Percentiles rank a stretch among this genome's conserved stretches.
Conservation (phyloP, 2,888 invertebrate species). For the Isotomurus palustris region DNA sequence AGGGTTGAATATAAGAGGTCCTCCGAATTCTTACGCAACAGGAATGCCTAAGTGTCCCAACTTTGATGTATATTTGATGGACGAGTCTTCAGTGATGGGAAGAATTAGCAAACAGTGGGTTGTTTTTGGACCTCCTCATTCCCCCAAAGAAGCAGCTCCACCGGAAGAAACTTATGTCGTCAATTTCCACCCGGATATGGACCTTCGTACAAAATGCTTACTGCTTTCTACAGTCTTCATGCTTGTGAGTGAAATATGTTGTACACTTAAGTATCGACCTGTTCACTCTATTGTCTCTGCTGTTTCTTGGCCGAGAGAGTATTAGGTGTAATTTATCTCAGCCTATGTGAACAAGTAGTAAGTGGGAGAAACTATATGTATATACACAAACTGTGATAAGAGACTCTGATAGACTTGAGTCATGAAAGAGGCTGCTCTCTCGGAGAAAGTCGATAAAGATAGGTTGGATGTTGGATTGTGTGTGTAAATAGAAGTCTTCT, state of each 20-base stretch:
- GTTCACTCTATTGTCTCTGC: too few relatives aligned
- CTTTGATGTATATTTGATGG: constrained; percentile 33
- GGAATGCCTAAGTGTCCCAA: constrained; percentile 33
- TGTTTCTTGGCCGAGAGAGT: too few relatives aligned
- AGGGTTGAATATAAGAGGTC: constrained; percentile 30
- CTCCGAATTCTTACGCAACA: constrained; percentile 24
- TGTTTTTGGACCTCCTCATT: constrained; percentile 26
- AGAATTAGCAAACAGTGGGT: constrained; percentile 35
- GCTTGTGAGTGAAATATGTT: constrained; percentile 24
- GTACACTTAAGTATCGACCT: too few relatives aligned
- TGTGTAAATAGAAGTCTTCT: too few relatives aligned
- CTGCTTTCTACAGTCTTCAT: constrained; percentile 36
- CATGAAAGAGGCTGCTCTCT: too few relatives aligned
- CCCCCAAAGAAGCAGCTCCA: constrained; percentile 22
- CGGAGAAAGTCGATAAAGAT: too few relatives aligned
- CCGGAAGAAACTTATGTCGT: constrained; percentile 33
- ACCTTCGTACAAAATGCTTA: constrained; percentile 33
- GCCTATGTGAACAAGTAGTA: too few relatives aligned
- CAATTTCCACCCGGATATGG: constrained; percentile 38
- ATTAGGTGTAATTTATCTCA: too few relatives aligned
- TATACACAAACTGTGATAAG: too few relatives aligned
- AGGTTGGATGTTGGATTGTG: too few relatives aligned
- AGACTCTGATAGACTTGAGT: too few relatives aligned
- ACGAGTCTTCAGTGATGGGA: constrained; percentile 36
- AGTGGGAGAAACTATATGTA: too few relatives aligned